These are phyloP conservation scores for Poeciliopsis occidentalis DNA, from an alignment of 2,113 vertebrate species.

Conservation along the genomic window DNA sequence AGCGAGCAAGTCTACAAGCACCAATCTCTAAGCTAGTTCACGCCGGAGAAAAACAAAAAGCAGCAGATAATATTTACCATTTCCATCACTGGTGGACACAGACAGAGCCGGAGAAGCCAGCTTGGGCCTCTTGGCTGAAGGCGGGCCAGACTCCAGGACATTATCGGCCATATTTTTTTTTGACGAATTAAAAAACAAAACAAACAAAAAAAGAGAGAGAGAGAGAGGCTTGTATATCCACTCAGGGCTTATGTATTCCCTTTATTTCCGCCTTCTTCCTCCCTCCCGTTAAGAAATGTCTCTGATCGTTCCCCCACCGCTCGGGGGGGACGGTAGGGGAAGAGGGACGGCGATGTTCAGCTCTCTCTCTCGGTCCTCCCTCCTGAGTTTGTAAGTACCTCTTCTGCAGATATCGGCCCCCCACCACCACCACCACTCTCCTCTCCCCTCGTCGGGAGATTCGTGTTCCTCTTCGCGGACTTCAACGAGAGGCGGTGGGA, in stretches of 20 bases:
- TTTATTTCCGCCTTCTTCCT: conserved; percentile 57
- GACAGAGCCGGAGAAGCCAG: conserved; percentile 97
- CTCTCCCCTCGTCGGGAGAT: conserved; percentile 42
- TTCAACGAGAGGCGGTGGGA: conserved; percentile 75
- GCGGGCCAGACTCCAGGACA: conserved; percentile 98
- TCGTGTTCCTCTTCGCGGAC: conserved; percentile 72
- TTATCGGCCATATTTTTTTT: conserved; percentile 98
- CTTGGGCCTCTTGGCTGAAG: conserved; percentile 99
- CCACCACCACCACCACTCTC: conserved; percentile 64
- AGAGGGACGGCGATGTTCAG: conserved; percentile 62
- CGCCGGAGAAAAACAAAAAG: conserved; percentile 41
- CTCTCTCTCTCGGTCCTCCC: conserved; percentile 37
- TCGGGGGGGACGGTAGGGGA: conserved; percentile 75
- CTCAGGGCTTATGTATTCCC: conserved; percentile 57
- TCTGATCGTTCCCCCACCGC: conserved; percentile 75
- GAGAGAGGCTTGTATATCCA: conserved; percentile 52
- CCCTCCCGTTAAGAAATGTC: conserved; percentile 38
- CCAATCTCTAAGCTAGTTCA: not conserved
- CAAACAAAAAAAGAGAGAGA: too few relatives aligned
- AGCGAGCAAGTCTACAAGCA: not conserved
- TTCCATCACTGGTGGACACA: conserved; percentile 94
- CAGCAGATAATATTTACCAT: conserved; percentile 83
- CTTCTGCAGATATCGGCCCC: conserved; percentile 67
- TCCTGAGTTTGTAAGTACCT: conserved; percentile 49
- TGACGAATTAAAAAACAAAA: conserved; percentile 66